Evolutionary conservation across 2,797 vertebrate genomes (phyloP).

Genomic region (Trichosurus vulpecula): DNA sequence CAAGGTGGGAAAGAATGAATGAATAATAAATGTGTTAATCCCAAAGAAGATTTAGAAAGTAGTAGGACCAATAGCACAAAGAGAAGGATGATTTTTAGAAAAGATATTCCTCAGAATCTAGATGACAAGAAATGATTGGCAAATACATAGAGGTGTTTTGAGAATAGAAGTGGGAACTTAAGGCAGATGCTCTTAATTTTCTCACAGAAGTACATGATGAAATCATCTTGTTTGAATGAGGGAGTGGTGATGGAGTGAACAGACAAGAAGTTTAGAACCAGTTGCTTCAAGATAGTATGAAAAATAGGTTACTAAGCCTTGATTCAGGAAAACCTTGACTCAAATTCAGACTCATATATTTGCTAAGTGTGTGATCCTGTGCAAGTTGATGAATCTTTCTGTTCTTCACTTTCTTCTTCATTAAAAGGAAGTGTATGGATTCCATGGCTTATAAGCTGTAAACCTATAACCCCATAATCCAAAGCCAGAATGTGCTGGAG

Average conservation of each 20-base stretch:
- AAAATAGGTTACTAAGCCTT: background rate
- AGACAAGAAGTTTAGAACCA: background rate
- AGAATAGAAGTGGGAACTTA: background rate
- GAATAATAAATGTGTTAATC: background rate
- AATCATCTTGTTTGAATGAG: background rate
- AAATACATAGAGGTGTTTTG: background rate
- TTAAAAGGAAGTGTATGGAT: background rate
- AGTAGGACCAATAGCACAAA: background rate
- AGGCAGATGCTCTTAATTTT: background rate
- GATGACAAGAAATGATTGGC: background rate
- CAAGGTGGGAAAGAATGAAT: background rate
- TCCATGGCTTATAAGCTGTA: background rate
- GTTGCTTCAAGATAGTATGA: background rate
- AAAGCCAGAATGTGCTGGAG: background rate
- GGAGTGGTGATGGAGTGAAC: background rate
- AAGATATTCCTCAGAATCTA: background rate
- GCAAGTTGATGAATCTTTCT: background rate
- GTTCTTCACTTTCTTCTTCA: background rate
- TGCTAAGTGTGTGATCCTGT: background rate
- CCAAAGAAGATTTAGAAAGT: background rate
- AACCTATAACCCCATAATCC: background rate
- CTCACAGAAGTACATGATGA: background rate
- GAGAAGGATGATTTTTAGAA: background rate
- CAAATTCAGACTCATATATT: background rate
- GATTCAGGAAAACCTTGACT: background rate